phyloP scores from a whole-genome alignment of 30 jellyfish, hydroid and myxozoan genomes.

The Nemopilema nomurai region DNA sequence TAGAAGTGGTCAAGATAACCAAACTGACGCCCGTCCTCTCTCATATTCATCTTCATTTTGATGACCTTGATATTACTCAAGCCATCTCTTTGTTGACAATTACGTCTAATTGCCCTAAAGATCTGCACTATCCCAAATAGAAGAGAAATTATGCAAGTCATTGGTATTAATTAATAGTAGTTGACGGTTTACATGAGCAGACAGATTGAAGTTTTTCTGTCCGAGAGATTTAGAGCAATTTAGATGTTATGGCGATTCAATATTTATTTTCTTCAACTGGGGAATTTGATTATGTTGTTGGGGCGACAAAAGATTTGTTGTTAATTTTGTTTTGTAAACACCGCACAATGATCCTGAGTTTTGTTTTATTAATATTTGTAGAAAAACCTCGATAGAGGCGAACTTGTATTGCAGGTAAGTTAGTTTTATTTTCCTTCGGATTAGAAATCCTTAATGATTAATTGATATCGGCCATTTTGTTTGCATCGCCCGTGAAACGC shows the following conservation, averaged over 20 bases:
- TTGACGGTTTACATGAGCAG: neutral
- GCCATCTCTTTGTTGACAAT: no score
- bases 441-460: neutral
- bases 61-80: no score
- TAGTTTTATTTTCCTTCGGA: neutral
- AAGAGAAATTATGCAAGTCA: neutral
- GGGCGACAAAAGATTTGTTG: neutral
- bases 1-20: no score
- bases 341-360: neutral
- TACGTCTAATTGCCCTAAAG: no score
- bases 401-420: conserved; percentile 44
- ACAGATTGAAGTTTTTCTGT: neutral
- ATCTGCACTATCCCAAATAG: neutral
- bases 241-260: neutral
- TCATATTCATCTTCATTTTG: no score
- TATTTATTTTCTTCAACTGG: neutral
- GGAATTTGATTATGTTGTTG: neutral
- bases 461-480: neutral
- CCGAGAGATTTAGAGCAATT: neutral
- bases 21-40: no score
- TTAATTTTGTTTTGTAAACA: neutral
- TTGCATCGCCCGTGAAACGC: neutral
- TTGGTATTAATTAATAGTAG: neutral
- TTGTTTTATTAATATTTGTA: conserved; percentile 12
- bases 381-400: conserved; percentile 41